Conservation (phyloP, 2,113 vertebrate species). For the Otocyon megalotis region DNA sequence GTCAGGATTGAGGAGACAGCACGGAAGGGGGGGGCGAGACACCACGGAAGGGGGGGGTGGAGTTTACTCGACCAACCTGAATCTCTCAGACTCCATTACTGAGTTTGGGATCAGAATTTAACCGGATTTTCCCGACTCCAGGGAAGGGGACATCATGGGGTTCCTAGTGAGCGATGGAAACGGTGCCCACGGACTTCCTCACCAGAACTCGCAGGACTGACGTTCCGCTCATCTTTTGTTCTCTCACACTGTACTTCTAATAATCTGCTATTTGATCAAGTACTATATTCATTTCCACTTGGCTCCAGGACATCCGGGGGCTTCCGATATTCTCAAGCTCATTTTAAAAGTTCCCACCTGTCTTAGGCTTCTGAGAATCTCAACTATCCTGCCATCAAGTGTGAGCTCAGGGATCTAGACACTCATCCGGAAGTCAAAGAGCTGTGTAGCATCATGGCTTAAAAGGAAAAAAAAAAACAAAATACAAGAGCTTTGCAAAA, state of each 20-base stretch:
- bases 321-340: background rate
- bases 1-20: background rate
- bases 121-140: background rate
- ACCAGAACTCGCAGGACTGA: background rate
- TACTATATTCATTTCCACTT: slow-evolving; percentile 33
- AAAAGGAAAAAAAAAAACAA: background rate
- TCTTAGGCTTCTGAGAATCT: slow-evolving; percentile 51
- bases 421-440: background rate
- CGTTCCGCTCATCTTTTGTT: background rate
- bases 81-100: background rate
- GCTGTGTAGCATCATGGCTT: background rate
- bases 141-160: background rate
- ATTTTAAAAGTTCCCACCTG: background rate
- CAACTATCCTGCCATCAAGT: background rate
- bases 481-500: background rate
- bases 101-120: slow-evolving; percentile 10
- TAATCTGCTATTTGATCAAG: background rate
- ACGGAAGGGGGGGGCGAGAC: no score
- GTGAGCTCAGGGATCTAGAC: background rate
- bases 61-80: background rate
- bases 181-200: background rate
- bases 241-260: background rate
- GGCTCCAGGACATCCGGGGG: background rate
- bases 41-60: no score
- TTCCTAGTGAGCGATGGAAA: background rate